Conservation (phyloP, 2,113 vertebrate genomes). For the Buteo buteo region DNA sequence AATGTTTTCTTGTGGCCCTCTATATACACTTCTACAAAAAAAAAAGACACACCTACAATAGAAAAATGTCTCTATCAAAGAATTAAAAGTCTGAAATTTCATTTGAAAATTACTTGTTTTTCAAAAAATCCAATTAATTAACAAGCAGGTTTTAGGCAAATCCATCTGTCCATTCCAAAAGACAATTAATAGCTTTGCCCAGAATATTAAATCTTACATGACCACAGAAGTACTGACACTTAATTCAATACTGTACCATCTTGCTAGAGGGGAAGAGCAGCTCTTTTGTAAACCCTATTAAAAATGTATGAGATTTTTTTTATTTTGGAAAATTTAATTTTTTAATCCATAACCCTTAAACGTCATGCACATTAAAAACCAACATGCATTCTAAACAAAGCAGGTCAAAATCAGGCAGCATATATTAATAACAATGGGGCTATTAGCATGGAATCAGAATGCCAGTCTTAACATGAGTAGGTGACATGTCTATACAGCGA, state of each 20-base stretch:
- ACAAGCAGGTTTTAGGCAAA: conserved; percentile 50
- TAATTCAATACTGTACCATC: conserved; percentile 39
- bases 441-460: conserved; percentile 41
- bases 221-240: conserved; percentile 19
- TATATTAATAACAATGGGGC: conserved; percentile 39
- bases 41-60: not conserved
- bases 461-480: not conserved
- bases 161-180: conserved; percentile 41
- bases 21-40: not conserved
- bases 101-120: conserved; percentile 42
- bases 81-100: not conserved
- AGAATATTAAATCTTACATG: conserved; percentile 31
- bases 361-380: conserved; percentile 17
- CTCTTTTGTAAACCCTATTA: conserved; percentile 36
- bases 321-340: conserved; percentile 23
- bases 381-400: conserved; percentile 47
- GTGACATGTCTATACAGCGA: not conserved
- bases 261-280: conserved; percentile 42
- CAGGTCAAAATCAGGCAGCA: not conserved
- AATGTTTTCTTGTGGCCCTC: not conserved
- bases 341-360: conserved; percentile 26
- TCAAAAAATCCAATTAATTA: conserved; percentile 63
- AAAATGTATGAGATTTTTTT: conserved; percentile 43
- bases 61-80: conserved; percentile 1
- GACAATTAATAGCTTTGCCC: conserved; percentile 48